Conservation (phyloP, 2,113 vertebrate species). For the Papio anubis region DNA sequence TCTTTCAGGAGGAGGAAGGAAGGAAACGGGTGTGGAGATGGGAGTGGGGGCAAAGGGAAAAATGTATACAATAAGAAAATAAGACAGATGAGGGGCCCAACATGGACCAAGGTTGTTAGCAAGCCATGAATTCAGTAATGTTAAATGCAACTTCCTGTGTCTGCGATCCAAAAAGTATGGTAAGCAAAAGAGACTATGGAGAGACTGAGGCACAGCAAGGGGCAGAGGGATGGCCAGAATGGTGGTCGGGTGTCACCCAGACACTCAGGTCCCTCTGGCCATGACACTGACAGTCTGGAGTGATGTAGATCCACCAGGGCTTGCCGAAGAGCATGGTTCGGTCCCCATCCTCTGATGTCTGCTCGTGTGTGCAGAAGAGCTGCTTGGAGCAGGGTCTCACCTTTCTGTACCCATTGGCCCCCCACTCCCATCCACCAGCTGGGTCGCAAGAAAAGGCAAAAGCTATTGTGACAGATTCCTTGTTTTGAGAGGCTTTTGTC, state of each 20-base stretch:
- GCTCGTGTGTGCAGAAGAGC: rapidly evolving
- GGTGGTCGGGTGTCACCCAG: no score
- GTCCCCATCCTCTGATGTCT: not conserved
- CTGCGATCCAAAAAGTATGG: not conserved
- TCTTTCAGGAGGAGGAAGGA: no score
- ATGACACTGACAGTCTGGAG: no score
- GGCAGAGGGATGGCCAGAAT: no score
- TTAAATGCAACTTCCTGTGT: not conserved
- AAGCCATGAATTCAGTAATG: not conserved
- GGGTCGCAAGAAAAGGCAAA: not conserved
- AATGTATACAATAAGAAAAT: not conserved
- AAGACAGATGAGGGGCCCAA: not conserved
- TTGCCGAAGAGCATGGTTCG: rapidly evolving
- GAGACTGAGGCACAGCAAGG: not conserved
- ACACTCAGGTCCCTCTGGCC: no score
- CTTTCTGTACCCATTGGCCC: no score
- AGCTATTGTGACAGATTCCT: no score
- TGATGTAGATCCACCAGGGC: no score
- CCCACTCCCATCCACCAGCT: not conserved
- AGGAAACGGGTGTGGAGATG: not conserved
- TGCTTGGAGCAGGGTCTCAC: not conserved
- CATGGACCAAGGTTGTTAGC: no score
- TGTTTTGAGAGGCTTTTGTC: not conserved
- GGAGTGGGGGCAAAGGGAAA: not conserved
- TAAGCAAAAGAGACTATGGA: not conserved